Evolutionary conservation across 2,797 vertebrate genomes (phyloP), one percentile per base, ranked within the genome.

Genomic region (Aulostomus chinensis): DNA sequence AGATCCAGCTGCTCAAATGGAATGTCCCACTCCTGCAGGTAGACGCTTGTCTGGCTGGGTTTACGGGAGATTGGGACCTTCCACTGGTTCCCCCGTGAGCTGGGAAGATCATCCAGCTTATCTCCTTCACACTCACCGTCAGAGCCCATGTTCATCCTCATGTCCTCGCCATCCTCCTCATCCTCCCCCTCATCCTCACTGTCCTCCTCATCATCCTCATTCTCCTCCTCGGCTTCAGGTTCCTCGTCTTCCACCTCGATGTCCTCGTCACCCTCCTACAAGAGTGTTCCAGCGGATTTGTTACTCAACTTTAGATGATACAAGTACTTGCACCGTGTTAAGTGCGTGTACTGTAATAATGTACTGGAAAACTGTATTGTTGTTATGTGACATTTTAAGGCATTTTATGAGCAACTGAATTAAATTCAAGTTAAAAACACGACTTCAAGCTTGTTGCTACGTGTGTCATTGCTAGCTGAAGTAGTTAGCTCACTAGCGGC

Each of bases 11-110:
- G 94, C 67, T 96, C 95, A 1, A 95, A 99, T 2, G 96, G 97
- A 46, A 99, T 96, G 80, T 98, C 95, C 97, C 97, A 99, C 68
- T 99, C 97, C 68, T 98, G 96, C 73, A 99, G 90, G 86, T 97
- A 98, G 48, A 96, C 95, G 0, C 96, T 99, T 66, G 96, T 99
- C 91, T 99, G 96, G 74, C 96, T 98, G 43, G 93, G 81, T 41
- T 98, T 98, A 45, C 97, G 96, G 3, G 93, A 93, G 55, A 99
- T 97, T 76, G 94, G 95, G 45, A 94, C 94, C 42, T 93, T 93
- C 94, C 95, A 93, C 54, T 88, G 92, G 10, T 78, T 80, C 14
- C 92, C 90, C 25, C 92, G 88, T 1, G 93, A 76, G 78, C 73
- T 91, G 1, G 97, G 97, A 55, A 99, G 42, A 35, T 99, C 97